Evolutionary conservation across 1,140 invertebrate genomes (phyloP).

Genomic region (Drosophila ironensis): DNA sequence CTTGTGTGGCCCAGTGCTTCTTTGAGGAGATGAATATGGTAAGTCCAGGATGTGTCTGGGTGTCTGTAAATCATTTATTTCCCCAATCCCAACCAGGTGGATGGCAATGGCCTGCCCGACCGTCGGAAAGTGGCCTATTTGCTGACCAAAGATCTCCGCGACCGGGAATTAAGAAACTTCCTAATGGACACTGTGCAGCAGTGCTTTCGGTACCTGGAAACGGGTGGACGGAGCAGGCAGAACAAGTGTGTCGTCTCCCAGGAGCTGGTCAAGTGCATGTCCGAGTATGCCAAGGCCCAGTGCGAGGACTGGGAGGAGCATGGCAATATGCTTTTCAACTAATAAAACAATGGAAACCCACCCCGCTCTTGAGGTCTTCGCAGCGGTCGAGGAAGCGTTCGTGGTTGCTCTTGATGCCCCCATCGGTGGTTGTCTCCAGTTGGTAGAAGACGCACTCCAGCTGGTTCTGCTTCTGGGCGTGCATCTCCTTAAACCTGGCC

Average conservation of each 20-base stretch:
- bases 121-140: conserved; percentile 83
- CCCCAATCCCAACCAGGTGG: conserved; percentile 61
- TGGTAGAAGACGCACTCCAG: conserved; percentile 77
- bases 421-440: conserved; percentile 62
- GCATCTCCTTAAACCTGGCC: conserved; percentile 74
- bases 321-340: conserved; percentile 56
- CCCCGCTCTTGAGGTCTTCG: conserved; percentile 83
- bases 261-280: conserved; percentile 83
- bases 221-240: conserved; percentile 73
- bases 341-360: conserved; percentile 36
- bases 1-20: conserved; percentile 84
- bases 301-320: conserved; percentile 84
- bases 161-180: conserved; percentile 83
- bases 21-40: conserved; percentile 84
- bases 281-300: conserved; percentile 83
- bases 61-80: background rate
- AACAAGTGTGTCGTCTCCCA: conserved; percentile 83
- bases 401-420: conserved; percentile 48
- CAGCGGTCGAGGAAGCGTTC: conserved; percentile 79
- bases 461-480: conserved; percentile 69
- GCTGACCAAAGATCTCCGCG: conserved; percentile 83
- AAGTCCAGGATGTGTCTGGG: conserved; percentile 15
- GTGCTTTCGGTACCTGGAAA: conserved; percentile 83
- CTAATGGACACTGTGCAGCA: conserved; percentile 84
- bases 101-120: conserved; percentile 83